Evolutionary conservation across 1,140 invertebrate genomes (phyloP).

Genomic region (Ditylenchus dipsaci): DNA sequence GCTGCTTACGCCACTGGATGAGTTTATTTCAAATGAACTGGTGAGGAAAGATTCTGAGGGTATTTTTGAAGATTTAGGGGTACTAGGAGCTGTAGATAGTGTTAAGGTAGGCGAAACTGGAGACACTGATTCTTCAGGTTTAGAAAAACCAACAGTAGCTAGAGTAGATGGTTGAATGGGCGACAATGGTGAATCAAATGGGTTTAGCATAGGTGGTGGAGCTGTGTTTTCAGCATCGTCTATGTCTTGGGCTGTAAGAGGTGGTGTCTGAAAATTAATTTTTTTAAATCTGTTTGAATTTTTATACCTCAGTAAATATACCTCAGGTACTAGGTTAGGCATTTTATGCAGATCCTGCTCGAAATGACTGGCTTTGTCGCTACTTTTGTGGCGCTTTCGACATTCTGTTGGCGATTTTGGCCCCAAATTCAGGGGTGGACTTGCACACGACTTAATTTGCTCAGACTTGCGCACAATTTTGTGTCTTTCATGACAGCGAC

Average conservation of each 20-base stretch:
- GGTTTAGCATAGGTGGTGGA: neutral
- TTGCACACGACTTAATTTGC: too few relatives aligned
- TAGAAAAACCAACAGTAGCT: too few relatives aligned
- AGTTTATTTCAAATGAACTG: neutral
- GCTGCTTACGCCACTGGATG: constrained; percentile 21
- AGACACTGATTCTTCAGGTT: too few relatives aligned
- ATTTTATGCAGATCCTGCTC: neutral
- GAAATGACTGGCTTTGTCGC: neutral
- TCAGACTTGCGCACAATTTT: too few relatives aligned
- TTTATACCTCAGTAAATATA: neutral
- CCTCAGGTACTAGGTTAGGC: neutral
- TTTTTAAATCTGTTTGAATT: too few relatives aligned
- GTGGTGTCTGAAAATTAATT: neutral
- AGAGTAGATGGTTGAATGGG: neutral
- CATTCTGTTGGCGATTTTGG: neutral
- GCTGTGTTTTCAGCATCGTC: neutral
- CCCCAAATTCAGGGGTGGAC: too few relatives aligned
- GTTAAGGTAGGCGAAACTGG: too few relatives aligned
- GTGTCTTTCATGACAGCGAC: too few relatives aligned
- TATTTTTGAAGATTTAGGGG: neutral
- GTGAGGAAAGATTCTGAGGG: too few relatives aligned
- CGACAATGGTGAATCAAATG: neutral
- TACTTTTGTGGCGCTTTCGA: neutral
- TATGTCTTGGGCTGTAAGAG: neutral
- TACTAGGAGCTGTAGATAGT: neutral